Conservation (phyloP, 1,140 invertebrate genomes). For the Calephelis nemesis region DNA sequence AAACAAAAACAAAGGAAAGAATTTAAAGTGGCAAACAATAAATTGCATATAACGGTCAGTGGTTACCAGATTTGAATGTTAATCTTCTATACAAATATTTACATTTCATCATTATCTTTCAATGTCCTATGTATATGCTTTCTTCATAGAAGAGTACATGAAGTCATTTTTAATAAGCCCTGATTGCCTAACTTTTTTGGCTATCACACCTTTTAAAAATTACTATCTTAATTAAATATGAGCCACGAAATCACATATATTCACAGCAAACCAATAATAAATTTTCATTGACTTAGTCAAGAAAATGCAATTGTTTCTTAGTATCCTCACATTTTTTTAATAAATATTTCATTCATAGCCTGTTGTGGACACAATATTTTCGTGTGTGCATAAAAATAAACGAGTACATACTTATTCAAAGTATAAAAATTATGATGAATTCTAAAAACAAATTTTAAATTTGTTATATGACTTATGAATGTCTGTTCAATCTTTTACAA, state of each 20-base stretch:
- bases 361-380: no score
- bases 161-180: not conserved
- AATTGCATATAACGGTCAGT: not conserved
- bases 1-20: no score
- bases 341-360: not conserved
- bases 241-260: not conserved
- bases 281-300: conserved; percentile 1
- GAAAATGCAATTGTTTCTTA: not conserved
- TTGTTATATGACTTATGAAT: not conserved
- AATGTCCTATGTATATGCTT: not conserved
- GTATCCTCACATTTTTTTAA: not conserved
- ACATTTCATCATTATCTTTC: not conserved
- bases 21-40: no score
- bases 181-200: not conserved
- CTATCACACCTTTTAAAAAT: not conserved
- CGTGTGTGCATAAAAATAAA: no score
- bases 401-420: not conserved
- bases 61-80: not conserved
- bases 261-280: not conserved
- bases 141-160: not conserved
- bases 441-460: not conserved
- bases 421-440: not conserved
- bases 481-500: not conserved
- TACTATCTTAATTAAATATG: not conserved
- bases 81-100: not conserved